Evolutionary conservation across 2,888 invertebrate species (phyloP), one percentile per base, ranked within the genome.

Genomic region (Pegoplata infirma): DNA sequence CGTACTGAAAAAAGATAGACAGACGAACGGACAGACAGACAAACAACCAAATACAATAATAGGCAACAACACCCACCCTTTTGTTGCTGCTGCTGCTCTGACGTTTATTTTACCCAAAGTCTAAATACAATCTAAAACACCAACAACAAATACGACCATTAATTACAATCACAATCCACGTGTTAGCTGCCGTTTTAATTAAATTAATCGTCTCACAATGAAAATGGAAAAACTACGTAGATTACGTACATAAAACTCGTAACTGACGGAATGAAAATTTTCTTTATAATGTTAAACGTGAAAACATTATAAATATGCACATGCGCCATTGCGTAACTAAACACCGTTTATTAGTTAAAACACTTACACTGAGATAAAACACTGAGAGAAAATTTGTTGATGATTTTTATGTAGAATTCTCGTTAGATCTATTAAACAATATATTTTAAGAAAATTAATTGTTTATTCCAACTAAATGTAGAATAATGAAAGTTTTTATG

Each of bases 251-350:
- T n/a, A 12, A 12, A 64, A 61, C 47, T 1, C 32, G 44, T 28
- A 23, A 14, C 36, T 32, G 49, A 32, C 47, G 47, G 23, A 51
- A 36, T 14, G 49, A 58, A 68, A 40, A 59, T 23, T 46, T 59
- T 16, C 21, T 59, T 51, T 23, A 10, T 40, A 5, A 25, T 25
- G 25, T 25, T 5, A 25, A 25, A 25, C 25, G 40, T 28, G n/a
- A 36, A 74, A 68, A 28, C 32, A 16, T 5, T 53, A 51, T 25
- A 63, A 71, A 81, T 51, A 71, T 78, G 69, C 77, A 69, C 76
- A 82, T 81, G 81, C 82, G 77, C 69, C 68, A 81, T 81, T 82
- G 77, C 82, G 82, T 82, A 82, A 82, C 82, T 81, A 81, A 83
- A 81, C 73, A 77, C 80, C 53, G 73, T 74, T 68, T 69, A 66